A percentile compares a stretch with the other conserved stretches of the same genome.
Evolutionary conservation across 2,888 invertebrate genomes (phyloP).

Genomic region (Dexiosoma caninum): DNA sequence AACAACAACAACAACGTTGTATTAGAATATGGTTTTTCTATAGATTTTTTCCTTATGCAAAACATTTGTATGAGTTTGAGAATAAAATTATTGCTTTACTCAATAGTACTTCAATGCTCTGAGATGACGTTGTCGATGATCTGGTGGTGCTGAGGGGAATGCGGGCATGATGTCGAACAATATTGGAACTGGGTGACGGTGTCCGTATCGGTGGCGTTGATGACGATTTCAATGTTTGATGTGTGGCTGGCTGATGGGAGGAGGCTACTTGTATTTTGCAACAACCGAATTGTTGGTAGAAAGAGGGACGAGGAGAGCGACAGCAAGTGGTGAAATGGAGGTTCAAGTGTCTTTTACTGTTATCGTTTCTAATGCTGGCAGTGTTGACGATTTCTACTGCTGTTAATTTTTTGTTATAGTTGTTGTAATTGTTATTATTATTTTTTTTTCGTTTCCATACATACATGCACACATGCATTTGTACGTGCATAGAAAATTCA

Average conservation of each 20-base stretch:
- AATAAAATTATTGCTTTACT: constrained; percentile 62
- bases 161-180: background rate
- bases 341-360: constrained; percentile 59
- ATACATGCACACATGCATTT: no score
- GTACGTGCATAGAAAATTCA: no score
- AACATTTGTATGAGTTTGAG: constrained; percentile 49
- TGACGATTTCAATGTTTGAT: background rate
- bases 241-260: background rate
- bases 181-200: constrained; percentile 7
- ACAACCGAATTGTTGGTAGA: background rate
- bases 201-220: background rate
- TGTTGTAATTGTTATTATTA: no score
- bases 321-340: background rate
- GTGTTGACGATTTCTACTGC: constrained; percentile 70
- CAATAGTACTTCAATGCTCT: constrained; percentile 60
- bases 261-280: constrained; percentile 12
- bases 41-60: constrained; percentile 73
- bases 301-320: background rate
- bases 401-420: constrained; percentile 69
- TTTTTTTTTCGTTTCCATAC: constrained; percentile 56
- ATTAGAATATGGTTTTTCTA: constrained; percentile 68
- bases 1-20: constrained; percentile 62
- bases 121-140: constrained; percentile 54
- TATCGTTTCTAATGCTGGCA: constrained; percentile 64
- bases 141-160: background rate